A percentile compares a stretch with the other conserved stretches of the same genome.
Conservation (phyloP, 2,797 vertebrate genomes). For the Anniella stebbinsi region DNA sequence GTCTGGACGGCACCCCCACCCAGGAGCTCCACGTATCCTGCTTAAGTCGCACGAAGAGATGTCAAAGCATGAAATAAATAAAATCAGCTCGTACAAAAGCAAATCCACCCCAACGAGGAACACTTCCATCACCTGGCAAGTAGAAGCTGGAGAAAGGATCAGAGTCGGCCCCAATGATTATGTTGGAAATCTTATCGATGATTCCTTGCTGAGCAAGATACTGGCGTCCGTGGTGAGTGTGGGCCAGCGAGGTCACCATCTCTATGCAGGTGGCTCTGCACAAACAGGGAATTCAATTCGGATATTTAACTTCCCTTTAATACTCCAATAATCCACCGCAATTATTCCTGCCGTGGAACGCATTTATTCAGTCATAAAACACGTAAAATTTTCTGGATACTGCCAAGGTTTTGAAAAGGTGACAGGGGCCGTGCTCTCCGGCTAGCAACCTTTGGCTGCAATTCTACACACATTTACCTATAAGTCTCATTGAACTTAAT, state of each 20-base stretch:
- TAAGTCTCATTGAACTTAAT: too few species aligned
- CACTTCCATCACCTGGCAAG: constrained; percentile 85
- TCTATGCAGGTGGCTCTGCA: constrained; percentile 92
- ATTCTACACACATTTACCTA: too few species aligned
- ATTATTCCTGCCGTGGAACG: too few species aligned
- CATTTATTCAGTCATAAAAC: background rate
- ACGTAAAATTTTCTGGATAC: background rate
- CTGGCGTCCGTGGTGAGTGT: constrained; percentile 88
- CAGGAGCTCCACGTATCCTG: background rate
- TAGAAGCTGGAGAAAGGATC: constrained; percentile 96
- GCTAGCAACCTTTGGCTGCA: too few species aligned
- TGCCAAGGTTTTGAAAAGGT: background rate
- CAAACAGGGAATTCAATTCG: background rate
- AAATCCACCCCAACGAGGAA: background rate
- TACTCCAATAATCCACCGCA: too few species aligned
- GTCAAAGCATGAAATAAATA: background rate
- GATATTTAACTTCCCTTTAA: background rate
- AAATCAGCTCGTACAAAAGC: background rate
- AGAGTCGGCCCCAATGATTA: constrained; percentile 91
- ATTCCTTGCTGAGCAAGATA: constrained; percentile 91
- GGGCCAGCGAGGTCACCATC: constrained; percentile 91
- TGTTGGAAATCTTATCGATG: constrained; percentile 93
- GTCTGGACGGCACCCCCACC: too few species aligned
- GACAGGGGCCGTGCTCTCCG: background rate
- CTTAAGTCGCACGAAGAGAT: background rate